phyloP scores from a whole-genome alignment of 2,113 vertebrate genomes.

The Halcyon malimbica region DNA sequence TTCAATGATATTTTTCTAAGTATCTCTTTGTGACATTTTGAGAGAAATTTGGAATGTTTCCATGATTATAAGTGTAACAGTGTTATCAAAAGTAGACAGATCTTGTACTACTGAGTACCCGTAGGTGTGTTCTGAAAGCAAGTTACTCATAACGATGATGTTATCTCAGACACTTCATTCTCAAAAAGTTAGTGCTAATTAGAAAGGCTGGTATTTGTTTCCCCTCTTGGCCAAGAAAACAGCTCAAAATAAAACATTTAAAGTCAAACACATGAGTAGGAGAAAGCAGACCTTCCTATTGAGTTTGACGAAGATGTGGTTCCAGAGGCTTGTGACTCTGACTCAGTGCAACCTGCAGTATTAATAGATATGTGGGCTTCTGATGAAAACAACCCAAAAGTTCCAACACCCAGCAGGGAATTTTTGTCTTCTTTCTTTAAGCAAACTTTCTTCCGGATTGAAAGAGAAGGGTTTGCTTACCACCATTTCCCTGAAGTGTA shows the following conservation, averaged over 20 bases:
- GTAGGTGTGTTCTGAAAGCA: constrained; percentile 34
- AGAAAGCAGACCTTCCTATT: neutral
- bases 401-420: neutral
- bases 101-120: neutral
- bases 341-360: neutral
- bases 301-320: neutral
- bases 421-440: neutral
- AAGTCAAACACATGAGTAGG: neutral
- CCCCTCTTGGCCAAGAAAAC: neutral
- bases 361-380: neutral
- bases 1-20: neutral
- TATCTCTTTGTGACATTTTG: constrained; percentile 16
- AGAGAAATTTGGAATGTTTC: constrained; percentile 17
- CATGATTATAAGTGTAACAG: neutral
- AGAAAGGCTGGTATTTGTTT: constrained; percentile 7
- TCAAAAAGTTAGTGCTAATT: constrained; percentile 11
- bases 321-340: neutral
- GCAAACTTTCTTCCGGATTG: neutral
- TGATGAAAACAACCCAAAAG: neutral
- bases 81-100: constrained; percentile 28
- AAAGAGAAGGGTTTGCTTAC: neutral
- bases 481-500: neutral
- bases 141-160: neutral
- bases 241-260: constrained; percentile 10
- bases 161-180: neutral